phyloP scores from a whole-genome alignment of 2,113 vertebrate genomes.

The Vulpes vulpes region DNA sequence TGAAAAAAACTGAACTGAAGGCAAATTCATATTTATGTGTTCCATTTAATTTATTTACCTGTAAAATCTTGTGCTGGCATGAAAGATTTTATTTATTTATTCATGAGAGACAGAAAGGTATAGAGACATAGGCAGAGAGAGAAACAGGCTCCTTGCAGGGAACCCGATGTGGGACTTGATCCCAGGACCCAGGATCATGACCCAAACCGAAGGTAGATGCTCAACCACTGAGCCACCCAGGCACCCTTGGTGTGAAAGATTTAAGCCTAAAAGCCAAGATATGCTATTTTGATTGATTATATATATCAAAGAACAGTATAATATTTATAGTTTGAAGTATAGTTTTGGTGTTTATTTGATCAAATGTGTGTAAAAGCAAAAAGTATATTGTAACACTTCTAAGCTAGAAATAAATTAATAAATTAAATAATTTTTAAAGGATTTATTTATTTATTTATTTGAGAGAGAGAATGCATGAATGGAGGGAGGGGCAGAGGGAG shows the following conservation, averaged over 20 bases:
- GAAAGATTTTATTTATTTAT: constrained; percentile 54
- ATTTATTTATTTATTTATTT: neutral
- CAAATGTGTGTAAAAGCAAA: constrained; percentile 81
- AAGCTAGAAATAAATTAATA: constrained; percentile 36
- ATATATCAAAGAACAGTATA: constrained; percentile 75
- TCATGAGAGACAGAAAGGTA: no score
- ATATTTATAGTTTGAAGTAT: constrained; percentile 85
- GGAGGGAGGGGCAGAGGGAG: neutral
- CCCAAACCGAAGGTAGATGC: no score
- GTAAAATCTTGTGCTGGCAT: constrained; percentile 52
- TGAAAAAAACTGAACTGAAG: constrained; percentile 44
- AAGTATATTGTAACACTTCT: constrained; percentile 73
- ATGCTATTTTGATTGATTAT: constrained; percentile 77
- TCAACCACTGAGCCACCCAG: no score
- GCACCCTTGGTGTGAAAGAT: constrained; percentile 61
- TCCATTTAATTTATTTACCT: constrained; percentile 69
- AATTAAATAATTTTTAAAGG: constrained; percentile 48
- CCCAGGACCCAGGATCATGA: no score
- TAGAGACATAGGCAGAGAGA: no score
- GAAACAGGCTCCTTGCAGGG: no score
- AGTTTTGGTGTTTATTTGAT: constrained; percentile 84
- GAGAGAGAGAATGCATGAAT: neutral
- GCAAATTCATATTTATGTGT: constrained; percentile 35
- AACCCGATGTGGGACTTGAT: no score
- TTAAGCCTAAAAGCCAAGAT: constrained; percentile 73